Base-by-base conservation (phyloP, 2,113 vertebrate species). In the Callopanchax toddi region DNA sequence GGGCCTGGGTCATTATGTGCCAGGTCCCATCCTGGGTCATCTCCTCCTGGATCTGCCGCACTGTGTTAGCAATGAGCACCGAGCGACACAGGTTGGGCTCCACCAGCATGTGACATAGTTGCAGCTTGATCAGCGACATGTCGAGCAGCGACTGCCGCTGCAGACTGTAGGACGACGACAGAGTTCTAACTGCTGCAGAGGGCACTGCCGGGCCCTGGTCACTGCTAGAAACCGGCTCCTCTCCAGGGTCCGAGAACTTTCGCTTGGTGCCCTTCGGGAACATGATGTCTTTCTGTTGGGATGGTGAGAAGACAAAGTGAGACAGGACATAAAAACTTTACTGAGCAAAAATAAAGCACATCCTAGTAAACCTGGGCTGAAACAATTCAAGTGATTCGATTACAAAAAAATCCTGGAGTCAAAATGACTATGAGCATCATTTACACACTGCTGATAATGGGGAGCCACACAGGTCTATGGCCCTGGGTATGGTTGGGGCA, bases 51-150 rank as follows among this genome's bases (percentile, higher is more conserved):
- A 99, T 97, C 90, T 99, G 97, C 72, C 97, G 93, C 52, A 99
- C 97, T 0, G 97, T 99, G 92, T 99, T 99, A 75, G 97, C 97
- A 4, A 99, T 99, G 61, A 99, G 97, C 44, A 99, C 97, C 0
- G 97, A 99, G 36, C 97, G 96, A 86, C 97, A 99, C 50, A 99
- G 94, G 87, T 95, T 96, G 40, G 97, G 96, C 73, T 99, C 97
- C 21, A 94, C 96, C 86, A 99, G 92, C 96, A 97, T 96, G 92
- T 97, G 97, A 87, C 97, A 99, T n/a, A 99, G 93, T 88, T 99
- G 97, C 70, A 99, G 94, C 87, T 99, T 99, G 81, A 98, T 96
- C 71, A 99, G 90, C 42, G 97, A 99, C 96, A 99, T 99, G 87
- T 99, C 96, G 68, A 99, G 90, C 37, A 99, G 92, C 0, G 95